Evolutionary conservation across 2,113 vertebrate genomes (phyloP).

Genomic region (Plectropomus leopardus): DNA sequence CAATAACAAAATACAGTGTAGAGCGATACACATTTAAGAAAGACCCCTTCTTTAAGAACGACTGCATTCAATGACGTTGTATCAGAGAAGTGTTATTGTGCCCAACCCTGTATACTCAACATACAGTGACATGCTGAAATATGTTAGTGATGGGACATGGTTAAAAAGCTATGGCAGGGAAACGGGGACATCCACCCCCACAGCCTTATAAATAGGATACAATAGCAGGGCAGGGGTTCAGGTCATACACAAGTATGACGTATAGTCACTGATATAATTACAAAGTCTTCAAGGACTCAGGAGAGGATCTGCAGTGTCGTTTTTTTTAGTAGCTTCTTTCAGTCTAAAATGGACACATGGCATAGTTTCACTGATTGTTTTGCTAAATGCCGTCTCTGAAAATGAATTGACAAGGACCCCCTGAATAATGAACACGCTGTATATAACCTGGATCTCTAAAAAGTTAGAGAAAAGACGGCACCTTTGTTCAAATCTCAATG

Average conservation of each 20-base stretch:
- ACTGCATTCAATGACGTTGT: background rate
- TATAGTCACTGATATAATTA: background rate
- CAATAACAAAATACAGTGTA: background rate
- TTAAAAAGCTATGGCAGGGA: background rate
- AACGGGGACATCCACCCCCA: background rate
- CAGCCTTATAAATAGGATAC: background rate
- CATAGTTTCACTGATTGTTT: background rate
- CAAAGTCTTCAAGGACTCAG: background rate
- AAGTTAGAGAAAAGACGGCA: background rate
- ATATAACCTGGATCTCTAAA: background rate
- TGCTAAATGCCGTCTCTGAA: background rate
- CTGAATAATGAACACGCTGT: background rate
- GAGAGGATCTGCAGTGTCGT: background rate
- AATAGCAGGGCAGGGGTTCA: background rate
- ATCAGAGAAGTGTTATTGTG: conserved; percentile 3
- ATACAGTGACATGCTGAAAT: conserved; percentile 15
- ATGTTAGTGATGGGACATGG: background rate
- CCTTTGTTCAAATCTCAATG: background rate
- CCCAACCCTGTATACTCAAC: background rate
- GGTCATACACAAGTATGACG: background rate
- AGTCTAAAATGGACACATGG: background rate
- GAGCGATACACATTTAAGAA: background rate
- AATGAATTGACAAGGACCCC: background rate
- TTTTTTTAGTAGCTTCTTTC: background rate
- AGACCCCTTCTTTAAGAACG: background rate